Evolutionary conservation across 2,113 vertebrate species (phyloP).

Genomic region (Malurus melanocephalus): DNA sequence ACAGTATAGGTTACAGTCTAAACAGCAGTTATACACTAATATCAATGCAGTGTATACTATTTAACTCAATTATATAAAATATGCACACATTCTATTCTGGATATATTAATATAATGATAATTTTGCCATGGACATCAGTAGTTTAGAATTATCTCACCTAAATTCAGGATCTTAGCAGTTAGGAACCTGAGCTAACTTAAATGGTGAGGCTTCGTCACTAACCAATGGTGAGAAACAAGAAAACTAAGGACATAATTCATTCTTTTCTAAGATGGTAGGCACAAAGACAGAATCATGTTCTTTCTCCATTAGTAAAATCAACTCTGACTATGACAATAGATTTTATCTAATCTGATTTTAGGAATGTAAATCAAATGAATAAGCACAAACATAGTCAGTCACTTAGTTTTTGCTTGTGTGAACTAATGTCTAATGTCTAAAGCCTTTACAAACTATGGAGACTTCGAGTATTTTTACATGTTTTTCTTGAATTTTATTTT

Average conservation of each 20-base stretch:
- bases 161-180: background rate
- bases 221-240: background rate
- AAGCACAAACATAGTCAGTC: background rate
- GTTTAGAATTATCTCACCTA: background rate
- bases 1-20: background rate
- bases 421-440: background rate
- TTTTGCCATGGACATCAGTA: background rate
- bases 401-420: background rate
- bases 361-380: background rate
- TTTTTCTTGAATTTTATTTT: background rate
- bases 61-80: background rate
- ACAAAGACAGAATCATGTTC: background rate
- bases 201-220: background rate
- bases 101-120: background rate
- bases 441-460: background rate
- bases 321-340: background rate
- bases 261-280: background rate
- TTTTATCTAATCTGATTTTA: slow-evolving; percentile 17
- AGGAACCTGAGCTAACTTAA: background rate
- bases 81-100: background rate
- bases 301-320: background rate
- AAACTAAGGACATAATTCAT: background rate
- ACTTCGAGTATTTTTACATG: background rate
- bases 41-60: background rate
- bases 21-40: background rate